Conservation (phyloP, 2,888 invertebrate genomes). For the Pomacea canaliculata region DNA sequence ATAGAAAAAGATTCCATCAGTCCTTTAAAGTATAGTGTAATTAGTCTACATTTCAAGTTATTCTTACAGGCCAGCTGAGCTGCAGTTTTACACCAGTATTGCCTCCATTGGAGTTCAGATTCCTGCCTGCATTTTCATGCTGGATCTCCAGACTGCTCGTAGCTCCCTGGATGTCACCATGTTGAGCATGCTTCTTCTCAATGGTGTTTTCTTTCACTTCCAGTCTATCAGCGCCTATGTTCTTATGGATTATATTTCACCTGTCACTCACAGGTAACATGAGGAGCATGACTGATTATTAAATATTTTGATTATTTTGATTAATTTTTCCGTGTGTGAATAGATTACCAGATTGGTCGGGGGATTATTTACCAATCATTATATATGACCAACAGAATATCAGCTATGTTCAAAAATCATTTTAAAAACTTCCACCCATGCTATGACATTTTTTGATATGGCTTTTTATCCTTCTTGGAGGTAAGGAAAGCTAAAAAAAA, state of each 20-base stretch:
- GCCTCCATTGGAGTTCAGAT: constrained; percentile 81
- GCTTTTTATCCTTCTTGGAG: no score
- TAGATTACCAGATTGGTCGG: no score
- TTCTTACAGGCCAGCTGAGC: constrained; percentile 78
- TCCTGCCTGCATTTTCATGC: constrained; percentile 78
- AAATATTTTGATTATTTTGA: no score
- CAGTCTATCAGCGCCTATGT: constrained; percentile 86
- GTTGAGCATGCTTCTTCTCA: constrained; percentile 76
- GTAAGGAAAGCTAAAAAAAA: no score
- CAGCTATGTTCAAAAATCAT: no score
- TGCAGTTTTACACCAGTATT: constrained; percentile 84
- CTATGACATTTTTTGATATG: no score
- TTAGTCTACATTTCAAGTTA: no score
- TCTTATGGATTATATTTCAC: constrained; percentile 84
- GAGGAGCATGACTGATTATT: background rate
- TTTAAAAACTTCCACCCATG: no score
- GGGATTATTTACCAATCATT: no score
- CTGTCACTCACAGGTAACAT: constrained; percentile 77
- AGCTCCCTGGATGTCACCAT: constrained; percentile 71
- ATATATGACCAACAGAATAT: no score
- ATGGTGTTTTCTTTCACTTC: constrained; percentile 83
- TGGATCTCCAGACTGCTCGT: constrained; percentile 74
- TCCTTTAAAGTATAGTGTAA: no score
- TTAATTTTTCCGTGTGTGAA: background rate
- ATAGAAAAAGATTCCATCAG: no score